Conservation (phyloP, 2,113 vertebrate genomes). For the Mesitornis unicolor region DNA sequence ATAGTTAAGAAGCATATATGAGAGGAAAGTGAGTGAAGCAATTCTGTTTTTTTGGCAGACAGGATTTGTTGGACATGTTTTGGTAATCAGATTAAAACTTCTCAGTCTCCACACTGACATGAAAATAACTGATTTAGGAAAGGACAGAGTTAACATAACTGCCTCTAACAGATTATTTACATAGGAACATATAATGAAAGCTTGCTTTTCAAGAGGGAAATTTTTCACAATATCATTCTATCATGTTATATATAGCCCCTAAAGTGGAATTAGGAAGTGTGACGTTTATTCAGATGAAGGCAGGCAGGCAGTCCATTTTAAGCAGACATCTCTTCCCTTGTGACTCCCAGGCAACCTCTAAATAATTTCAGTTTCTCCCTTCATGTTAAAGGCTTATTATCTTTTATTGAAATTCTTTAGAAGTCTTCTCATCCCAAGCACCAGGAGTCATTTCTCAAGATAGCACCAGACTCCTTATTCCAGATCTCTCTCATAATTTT, state of each 20-base stretch:
- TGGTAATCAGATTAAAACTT: constrained; percentile 7
- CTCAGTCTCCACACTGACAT: neutral
- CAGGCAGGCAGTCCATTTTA: constrained; percentile 20
- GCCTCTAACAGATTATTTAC: neutral
- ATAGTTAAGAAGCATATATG: neutral
- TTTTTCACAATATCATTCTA: neutral
- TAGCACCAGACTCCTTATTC: constrained; percentile 4
- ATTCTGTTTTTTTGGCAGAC: neutral
- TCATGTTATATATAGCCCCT: neutral
- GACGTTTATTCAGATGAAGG: constrained; percentile 46
- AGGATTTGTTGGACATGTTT: neutral
- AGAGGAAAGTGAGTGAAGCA: neutral
- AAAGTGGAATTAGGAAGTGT: constrained; percentile 33
- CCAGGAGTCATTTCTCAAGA: constrained; percentile 19
- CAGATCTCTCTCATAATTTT: constrained; percentile 17
- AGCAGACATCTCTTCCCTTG: constrained; percentile 3
- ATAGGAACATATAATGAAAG: neutral
- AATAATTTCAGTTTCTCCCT: constrained; percentile 50
- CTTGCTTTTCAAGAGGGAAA: neutral
- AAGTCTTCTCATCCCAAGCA: constrained; percentile 10
- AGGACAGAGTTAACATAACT: neutral
- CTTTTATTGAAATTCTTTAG: constrained; percentile 47
- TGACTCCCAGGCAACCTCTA: constrained; percentile 43
- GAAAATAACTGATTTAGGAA: neutral
- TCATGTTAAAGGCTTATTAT: constrained; percentile 51